Base-by-base conservation (phyloP, 2,888 invertebrate species). In the Mimachlamys varia region DNA sequence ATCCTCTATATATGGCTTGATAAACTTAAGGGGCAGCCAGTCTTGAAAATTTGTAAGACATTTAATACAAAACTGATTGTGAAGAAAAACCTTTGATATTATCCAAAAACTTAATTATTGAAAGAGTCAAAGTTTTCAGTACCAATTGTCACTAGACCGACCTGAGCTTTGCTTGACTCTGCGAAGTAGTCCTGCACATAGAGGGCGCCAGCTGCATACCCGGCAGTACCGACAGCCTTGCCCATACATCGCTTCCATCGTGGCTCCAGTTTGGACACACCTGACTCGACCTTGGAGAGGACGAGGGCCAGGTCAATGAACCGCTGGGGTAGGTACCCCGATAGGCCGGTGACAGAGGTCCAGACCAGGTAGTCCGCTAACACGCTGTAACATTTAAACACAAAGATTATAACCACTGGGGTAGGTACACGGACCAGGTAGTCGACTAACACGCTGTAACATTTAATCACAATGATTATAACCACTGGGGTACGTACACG, bases 301-400 rank as follows among this genome's bases (percentile, higher is more conserved):
- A 91, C 91, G n/a, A 95, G 88, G 27, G 92, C 90, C 0, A 94
- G 94, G 33, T 94, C 91, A 2, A 91, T 38, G 89, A 95, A 96
- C 10, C 89, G 90, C 13, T 92, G 49, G 0, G 95, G 93, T 50
- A 95, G 90, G 90, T 94, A 95, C 27, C 94, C 94, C 0, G 92
- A 76, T 58, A 95, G 38, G 0, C 10, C 17, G 49, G 93, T 91
- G 17, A 95, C 88, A 50, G 93, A 53, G 22, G 92, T 91, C 94
- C 95, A 95, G 37, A 95, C 92, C 50, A 96, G 90, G 91, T 95
- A 96, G 92, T 95, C 95, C 44, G 95, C 95, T 37, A 96, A 55
- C 5, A 94, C 92, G 89, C 96, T 96, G 92, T 50, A 92, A 91
- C n/a, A 17, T 44, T 88, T 33, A 87, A 87, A 44, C 7, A 44